Evolutionary conservation across 2,113 vertebrate species (phyloP), one percentile per base, ranked within the genome.

Genomic region (Phodopus roborovskii): DNA sequence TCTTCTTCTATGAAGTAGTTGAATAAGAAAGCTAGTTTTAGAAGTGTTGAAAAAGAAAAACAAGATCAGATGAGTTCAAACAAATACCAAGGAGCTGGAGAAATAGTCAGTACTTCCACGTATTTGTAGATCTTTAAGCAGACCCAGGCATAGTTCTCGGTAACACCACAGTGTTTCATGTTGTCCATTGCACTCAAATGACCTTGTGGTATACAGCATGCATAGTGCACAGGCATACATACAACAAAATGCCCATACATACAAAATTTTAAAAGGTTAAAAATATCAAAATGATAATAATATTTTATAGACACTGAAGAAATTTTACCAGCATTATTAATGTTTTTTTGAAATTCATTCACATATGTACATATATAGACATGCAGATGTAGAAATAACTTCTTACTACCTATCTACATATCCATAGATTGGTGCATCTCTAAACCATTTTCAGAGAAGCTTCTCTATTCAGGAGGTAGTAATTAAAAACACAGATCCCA

Each of bases 1-100:
- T 17, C 19, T 16, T 83, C 58, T 93, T 93, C 9, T 78, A n/a
- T 90, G 26, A 94, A 91, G 16, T 74, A 79, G 24, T 92, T 28
- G 75, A 95, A 82, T 92, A 62, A 93, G 56, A 95, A 39, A 86
- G 77, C 42, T 53, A 85, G 81, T 17, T 19, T 90, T 71, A 88
- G 53, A 74, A 9, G 24, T 92, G 1, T 84, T 68, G n/a, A 42
- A 94, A 84, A 88, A 66, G 45, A 66, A 90, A 90, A 87, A 93
- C 4, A 48, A 90, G n/a, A 95, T 85, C 13, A 86, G 39, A 42
- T 28, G 88, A 77, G 33, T 92, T 9, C 93, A 94, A 92, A 9
- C 10, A 68, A 45, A 58, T 58, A 81, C n/a, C 30, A 81, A 81
- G 30, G 50, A 56, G 36, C 19, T 58, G 10, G 33, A n/a, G 20